Evolutionary conservation across 1,140 invertebrate genomes (phyloP), one percentile per base, ranked within the genome.

Genomic region (Aleiodes sp.): DNA sequence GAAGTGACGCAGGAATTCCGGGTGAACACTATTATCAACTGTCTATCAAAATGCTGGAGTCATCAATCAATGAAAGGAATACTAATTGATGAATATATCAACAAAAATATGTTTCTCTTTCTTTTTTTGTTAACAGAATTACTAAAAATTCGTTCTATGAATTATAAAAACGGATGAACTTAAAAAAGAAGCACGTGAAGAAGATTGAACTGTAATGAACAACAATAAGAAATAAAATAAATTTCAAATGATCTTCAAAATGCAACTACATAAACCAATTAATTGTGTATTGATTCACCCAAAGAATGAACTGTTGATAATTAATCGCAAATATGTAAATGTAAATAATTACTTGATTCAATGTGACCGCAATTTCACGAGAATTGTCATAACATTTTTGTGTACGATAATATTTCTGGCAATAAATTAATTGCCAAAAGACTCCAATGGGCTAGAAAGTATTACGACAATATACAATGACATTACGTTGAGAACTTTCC

Each of bases 391-490:
- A 2, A 52, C 46, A 52, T 52, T 52, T 52, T 52, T 21, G 46
- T 21, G 21, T 21, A 52, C 46, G 21, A 52, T 52, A 21, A 12
- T 16, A 43, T 16, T 4, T 24, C 46, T 52, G 46, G 46, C 21
- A 52, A 52, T 52, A 16, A 52, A 52, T 52, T 9, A 52, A 52
- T 52, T 52, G 46, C 46, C 46, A 7, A 21, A 12, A 10, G 46
- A n/a, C n/a, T 52, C 26, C 46, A 24, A 21, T 52, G 46, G 46
- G 21, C 46, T 52, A 52, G 46, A 24, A 52, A 52, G 46, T n/a
- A 52, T 52, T 24, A 52, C 46, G 46, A 52, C 46, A 52, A 52
- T 52, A 52, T 52, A 52, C 46, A 52, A 52, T 21, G 46, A 52
- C 46, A 52, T 52, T 52, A 24, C 46, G 46, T 52, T 52, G 46